Evolutionary conservation across 2,797 vertebrate species (phyloP).

Genomic region (Diglossa cyanea): DNA sequence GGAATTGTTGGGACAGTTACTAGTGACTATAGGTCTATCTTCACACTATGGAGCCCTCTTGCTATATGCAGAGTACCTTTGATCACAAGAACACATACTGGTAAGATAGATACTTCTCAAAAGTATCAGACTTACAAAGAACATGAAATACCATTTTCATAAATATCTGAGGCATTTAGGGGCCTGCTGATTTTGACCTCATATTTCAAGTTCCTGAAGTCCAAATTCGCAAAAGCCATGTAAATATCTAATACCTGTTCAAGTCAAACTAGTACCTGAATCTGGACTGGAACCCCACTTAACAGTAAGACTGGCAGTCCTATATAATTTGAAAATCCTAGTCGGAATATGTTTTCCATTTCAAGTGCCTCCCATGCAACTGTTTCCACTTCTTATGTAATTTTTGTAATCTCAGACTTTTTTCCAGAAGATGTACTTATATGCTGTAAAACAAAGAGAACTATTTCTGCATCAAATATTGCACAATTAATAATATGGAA

Average conservation of each 20-base stretch:
- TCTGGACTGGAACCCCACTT: not conserved
- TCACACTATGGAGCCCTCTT: not conserved
- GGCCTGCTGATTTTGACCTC: not conserved
- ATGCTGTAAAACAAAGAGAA: not conserved
- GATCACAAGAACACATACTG: not conserved
- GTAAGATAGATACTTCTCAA: not conserved
- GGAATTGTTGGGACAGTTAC: not conserved
- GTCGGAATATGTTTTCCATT: not conserved
- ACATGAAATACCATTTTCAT: not conserved
- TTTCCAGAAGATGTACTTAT: not conserved
- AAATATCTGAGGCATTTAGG: not conserved
- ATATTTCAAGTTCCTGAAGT: not conserved
- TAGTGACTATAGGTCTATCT: not conserved
- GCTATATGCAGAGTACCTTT: not conserved
- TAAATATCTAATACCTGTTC: not conserved
- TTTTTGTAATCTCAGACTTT: not conserved
- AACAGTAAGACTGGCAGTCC: not conserved
- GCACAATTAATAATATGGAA: not conserved
- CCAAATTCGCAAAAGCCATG: not conserved
- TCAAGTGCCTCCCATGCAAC: not conserved
- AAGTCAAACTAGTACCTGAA: not conserved
- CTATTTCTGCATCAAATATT: not conserved
- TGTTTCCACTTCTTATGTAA: not conserved
- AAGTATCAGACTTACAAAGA: not conserved
- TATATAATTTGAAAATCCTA: not conserved